Conservation (phyloP, 2,888 invertebrate genomes). For the Zygaena filipendulae region DNA sequence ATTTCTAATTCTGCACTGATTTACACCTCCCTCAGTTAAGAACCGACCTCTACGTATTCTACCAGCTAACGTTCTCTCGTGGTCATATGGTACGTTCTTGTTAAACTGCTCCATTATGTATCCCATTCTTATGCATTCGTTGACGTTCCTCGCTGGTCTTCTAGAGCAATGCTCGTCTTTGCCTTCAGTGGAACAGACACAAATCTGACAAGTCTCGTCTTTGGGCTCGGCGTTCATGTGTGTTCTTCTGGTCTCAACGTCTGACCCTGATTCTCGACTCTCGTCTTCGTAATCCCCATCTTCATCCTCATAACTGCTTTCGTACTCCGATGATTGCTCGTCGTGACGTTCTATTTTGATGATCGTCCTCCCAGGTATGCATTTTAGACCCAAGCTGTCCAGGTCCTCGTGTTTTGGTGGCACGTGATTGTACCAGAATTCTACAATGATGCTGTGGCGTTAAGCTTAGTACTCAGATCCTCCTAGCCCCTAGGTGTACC, state of each 20-base stretch:
- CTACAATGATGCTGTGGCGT: conserved; percentile 30
- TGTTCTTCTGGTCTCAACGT: conserved; percentile 17
- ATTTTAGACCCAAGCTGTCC: conserved; percentile 22
- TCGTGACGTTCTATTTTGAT: conserved; percentile 22
- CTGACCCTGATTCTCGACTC: not conserved
- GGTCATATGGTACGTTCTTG: conserved; percentile 27
- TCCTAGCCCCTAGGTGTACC: too few relatives aligned
- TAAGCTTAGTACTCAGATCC: too few relatives aligned
- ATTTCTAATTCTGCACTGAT: conserved; percentile 26
- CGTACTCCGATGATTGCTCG: not conserved
- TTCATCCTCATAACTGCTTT: not conserved
- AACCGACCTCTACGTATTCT: conserved; percentile 42
- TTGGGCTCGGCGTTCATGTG: conserved; percentile 30
- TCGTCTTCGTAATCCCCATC: not conserved
- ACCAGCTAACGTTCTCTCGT: conserved; percentile 26
- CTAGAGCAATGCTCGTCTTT: conserved; percentile 37
- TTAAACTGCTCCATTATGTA: conserved; percentile 20
- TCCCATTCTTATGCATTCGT: conserved; percentile 40
- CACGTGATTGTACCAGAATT: conserved; percentile 30
- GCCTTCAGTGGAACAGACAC: conserved; percentile 42
- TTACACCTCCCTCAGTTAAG: not conserved
- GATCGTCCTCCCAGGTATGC: conserved; percentile 43
- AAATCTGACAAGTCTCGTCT: conserved; percentile 37
- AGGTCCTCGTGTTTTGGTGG: conserved; percentile 22
- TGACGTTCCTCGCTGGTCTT: conserved; percentile 39